A percentile compares a stretch with the other conserved stretches of the same genome.
phyloP scores from a whole-genome alignment of 2,888 invertebrate genomes.

The Ganaspis brasiliensis region DNA sequence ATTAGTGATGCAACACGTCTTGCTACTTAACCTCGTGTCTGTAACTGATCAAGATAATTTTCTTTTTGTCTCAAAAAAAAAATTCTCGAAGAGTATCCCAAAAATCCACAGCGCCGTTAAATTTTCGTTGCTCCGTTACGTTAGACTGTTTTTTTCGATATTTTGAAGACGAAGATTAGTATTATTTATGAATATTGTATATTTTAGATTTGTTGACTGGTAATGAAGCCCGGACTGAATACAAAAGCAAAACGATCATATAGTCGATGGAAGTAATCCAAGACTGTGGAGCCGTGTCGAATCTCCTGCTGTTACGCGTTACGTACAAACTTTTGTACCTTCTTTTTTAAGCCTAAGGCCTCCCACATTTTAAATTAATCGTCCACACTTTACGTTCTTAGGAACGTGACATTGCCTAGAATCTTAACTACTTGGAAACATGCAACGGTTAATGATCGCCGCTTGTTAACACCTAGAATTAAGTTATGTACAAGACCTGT shows the following conservation, averaged over 20 bases:
- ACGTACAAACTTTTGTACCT: constrained; percentile 1
- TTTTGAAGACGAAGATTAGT: too few species aligned
- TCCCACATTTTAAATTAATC: constrained; percentile 29
- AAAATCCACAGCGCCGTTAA: too few species aligned
- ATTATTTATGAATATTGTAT: too few species aligned
- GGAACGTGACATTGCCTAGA: constrained; percentile 32
- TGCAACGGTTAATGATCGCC: constrained; percentile 31
- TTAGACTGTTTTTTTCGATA: too few species aligned
- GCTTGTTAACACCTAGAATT: constrained; percentile 32
- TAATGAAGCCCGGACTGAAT: neutral
- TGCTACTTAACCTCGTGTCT: too few species aligned
- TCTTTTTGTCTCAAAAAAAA: too few species aligned
- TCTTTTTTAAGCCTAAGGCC: constrained; percentile 18
- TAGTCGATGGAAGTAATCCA: constrained; percentile 12
- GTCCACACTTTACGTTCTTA: constrained; percentile 11
- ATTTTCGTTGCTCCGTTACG: too few species aligned
- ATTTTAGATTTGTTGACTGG: neutral
- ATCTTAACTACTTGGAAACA: constrained; percentile 27
- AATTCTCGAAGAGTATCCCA: too few species aligned
- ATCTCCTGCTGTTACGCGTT: constrained; percentile 20
- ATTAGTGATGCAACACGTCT: too few species aligned
- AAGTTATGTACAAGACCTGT: constrained; percentile 2
- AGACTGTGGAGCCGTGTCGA: constrained; percentile 22
- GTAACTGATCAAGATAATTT: too few species aligned
- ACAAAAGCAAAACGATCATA: constrained; percentile 13